Evolutionary conservation across 2,113 vertebrate species (phyloP).

Genomic region (Sylvietta virens): DNA sequence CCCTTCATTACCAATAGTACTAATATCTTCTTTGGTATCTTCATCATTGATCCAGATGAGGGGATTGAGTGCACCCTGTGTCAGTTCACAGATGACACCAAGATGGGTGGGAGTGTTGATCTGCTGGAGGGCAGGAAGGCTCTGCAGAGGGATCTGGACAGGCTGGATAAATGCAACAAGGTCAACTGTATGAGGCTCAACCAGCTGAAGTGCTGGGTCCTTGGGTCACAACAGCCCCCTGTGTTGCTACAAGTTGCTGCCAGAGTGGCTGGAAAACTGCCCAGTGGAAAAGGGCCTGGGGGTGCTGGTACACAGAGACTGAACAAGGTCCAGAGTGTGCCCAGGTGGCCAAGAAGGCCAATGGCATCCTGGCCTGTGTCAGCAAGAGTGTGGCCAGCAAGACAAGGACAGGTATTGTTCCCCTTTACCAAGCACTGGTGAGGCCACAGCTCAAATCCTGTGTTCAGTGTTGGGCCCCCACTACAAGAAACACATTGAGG

Average conservation of each 20-base stretch:
- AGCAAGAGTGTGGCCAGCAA: neutral
- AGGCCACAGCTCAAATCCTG: neutral
- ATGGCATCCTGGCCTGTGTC: neutral
- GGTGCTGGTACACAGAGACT: neutral
- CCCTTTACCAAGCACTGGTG: neutral
- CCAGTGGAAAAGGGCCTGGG: neutral
- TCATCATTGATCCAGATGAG: neutral
- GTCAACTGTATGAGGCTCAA: neutral
- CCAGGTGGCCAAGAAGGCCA: neutral
- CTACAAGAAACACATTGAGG: neutral
- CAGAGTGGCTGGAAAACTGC: neutral
- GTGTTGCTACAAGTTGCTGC: too few relatives aligned
- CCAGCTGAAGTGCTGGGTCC: neutral
- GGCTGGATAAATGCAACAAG: neutral
- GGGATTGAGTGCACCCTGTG: neutral
- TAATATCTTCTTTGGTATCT: neutral
- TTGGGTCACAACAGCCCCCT: neutral
- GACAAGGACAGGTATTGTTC: rapidly evolving
- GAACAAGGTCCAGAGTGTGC: neutral
- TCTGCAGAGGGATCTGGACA: neutral
- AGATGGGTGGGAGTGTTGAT: neutral
- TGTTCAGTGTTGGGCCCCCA: neutral
- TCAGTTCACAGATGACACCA: neutral
- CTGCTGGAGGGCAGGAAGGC: neutral
- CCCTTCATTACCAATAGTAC: neutral